Conservation (phyloP, 2,888 invertebrate genomes). For the Drosophila acutilabella region DNA sequence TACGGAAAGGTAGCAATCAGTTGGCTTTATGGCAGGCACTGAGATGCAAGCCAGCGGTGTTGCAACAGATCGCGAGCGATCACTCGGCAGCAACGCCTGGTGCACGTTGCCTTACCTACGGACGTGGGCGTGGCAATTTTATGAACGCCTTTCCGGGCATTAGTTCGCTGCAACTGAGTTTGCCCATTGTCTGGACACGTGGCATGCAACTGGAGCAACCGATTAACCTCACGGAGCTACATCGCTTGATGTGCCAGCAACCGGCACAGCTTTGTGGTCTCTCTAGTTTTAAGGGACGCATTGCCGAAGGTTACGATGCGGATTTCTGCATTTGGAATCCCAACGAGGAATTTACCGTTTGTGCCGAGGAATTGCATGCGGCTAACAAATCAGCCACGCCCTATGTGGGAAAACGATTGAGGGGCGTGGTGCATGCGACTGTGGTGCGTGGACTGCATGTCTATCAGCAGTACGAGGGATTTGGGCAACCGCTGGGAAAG, state of each 20-base stretch:
- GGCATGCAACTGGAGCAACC: constrained; percentile 72
- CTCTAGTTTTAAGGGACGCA: constrained; percentile 87
- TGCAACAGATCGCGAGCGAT: constrained; percentile 89
- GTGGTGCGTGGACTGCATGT: constrained; percentile 88
- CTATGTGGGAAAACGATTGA: constrained; percentile 87
- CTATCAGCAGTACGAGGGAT: constrained; percentile 85
- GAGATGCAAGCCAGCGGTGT: constrained; percentile 85
- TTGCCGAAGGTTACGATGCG: constrained; percentile 88
- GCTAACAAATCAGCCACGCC: constrained; percentile 90
- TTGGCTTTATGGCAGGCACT: constrained; percentile 88
- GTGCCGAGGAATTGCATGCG: constrained; percentile 87
- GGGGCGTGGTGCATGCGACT: constrained; percentile 88
- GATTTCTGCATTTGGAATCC: constrained; percentile 91
- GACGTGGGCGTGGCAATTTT: constrained; percentile 87
- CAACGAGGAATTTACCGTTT: constrained; percentile 87
- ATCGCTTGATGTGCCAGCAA: constrained; percentile 87
- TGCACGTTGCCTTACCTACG: constrained; percentile 86
- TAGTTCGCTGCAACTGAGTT: constrained; percentile 89
- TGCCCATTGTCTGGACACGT: constrained; percentile 89
- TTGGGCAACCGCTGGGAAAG: constrained; percentile 84
- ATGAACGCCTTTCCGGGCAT: constrained; percentile 91
- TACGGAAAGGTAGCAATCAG: constrained; percentile 88
- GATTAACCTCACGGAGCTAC: constrained; percentile 85
- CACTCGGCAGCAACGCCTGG: constrained; percentile 90
- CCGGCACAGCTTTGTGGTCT: constrained; percentile 89